Evolutionary conservation across 2,888 invertebrate genomes (phyloP), one percentile per base, ranked within the genome.

Genomic region (Oscheius sp.): DNA sequence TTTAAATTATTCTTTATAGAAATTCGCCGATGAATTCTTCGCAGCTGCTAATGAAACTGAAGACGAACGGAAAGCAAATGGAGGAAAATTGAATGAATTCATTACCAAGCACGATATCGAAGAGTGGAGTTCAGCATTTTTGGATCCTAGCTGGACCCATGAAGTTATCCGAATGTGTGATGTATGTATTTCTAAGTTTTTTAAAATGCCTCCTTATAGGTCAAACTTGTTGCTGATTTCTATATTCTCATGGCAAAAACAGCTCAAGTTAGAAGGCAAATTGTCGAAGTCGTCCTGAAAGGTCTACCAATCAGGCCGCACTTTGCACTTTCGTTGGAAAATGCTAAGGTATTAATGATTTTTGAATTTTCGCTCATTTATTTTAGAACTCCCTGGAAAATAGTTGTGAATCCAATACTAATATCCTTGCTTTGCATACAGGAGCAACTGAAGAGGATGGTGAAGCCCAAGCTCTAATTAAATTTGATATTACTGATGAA

Each of bases 101-200:
- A 46, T 86, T 61, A 77, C 76, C 35, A 78, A 74, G 21, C 85
- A 86, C 73, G 86, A 85, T 59, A 86, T 86, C 69, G 86, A 85
- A 45, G 84, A 85, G 66, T 86, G 86, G 86, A 83, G 83, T 46
- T 72, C 78, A 12, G 80, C 82, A n/a, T 86, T 86, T 71, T 73
- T 86, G 46, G 86, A 86, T 68, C 86, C 86, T 0, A 73, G 74
- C 21, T 86, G 86, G 86, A 85, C 85, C 1, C 86, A 86, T 71
- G 84, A 85, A 72, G 86, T 86, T 52, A 85, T 86, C 59, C 74
- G 84, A 69, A 70, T 73, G 25, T 69, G 72, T 49, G 79, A 83
- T 49, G 83, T 79, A 56, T 13, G 41, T 12, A 1, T 41, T 45
- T 35, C 9, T 21, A 27, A 21, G 16, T 13, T 9, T 55, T n/a